Evolutionary conservation across 1,140 invertebrate species (phyloP).

Genomic region (Teleopsis dalmanni): DNA sequence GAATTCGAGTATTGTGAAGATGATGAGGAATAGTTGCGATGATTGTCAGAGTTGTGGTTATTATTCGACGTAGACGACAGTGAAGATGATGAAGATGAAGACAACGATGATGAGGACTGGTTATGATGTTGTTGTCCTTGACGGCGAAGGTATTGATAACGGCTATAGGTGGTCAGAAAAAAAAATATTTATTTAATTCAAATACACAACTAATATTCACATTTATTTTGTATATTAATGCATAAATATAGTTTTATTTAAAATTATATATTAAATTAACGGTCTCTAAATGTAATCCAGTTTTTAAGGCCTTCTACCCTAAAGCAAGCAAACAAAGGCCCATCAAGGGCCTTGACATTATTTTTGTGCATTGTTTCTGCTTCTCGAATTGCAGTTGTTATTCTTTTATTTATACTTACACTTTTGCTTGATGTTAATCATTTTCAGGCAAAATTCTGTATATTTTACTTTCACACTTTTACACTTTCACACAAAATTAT

Average conservation of each 20-base stretch:
- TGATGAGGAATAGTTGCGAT: conserved; percentile 10
- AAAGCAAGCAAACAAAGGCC: too few relatives aligned
- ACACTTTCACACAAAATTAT: background rate
- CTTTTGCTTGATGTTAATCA: too few relatives aligned
- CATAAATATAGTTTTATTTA: too few relatives aligned
- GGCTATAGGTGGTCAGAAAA: conserved; percentile 18
- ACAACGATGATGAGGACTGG: conserved; percentile 18
- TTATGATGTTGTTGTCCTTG: conserved; percentile 26
- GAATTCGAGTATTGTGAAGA: conserved; percentile 15
- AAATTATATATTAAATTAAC: too few relatives aligned
- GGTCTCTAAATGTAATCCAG: too few relatives aligned
- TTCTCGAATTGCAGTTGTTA: too few relatives aligned
- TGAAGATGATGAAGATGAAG: conserved; percentile 18
- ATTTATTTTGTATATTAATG: too few relatives aligned
- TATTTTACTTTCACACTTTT: conserved; percentile 1
- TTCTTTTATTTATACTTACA: too few relatives aligned
- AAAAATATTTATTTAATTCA: background rate
- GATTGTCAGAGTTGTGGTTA: conserved; percentile 13
- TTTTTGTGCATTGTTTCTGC: too few relatives aligned
- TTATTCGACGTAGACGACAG: conserved; percentile 29
- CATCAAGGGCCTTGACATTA: too few relatives aligned
- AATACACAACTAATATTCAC: background rate
- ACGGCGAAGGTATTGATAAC: conserved; percentile 34
- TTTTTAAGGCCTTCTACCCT: too few relatives aligned
- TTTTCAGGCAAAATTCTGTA: conserved; percentile 12